These are phyloP conservation scores for Plagodis dolabraria DNA, from an alignment of 2,888 invertebrate genomes.

Conservation along the genomic window DNA sequence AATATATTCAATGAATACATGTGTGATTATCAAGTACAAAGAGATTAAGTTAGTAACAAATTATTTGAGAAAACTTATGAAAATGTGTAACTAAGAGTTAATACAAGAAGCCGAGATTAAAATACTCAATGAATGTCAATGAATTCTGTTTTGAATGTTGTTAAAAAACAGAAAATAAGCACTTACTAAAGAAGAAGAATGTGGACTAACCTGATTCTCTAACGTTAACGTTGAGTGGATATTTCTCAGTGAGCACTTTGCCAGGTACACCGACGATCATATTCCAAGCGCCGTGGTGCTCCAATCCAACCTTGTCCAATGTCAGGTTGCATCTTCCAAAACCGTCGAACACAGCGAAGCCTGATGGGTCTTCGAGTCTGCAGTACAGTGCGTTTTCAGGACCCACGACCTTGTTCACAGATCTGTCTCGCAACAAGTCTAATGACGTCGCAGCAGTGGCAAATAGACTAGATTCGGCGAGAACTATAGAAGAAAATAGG, in stretches of 20 bases:
- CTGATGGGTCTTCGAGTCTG: constrained; percentile 48
- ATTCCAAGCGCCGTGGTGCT: constrained; percentile 63
- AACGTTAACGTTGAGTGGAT: constrained; percentile 49
- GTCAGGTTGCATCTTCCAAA: constrained; percentile 64
- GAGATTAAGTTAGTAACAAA: too few species aligned
- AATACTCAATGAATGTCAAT: too few species aligned
- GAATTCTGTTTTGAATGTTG: too few species aligned
- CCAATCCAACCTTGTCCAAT: constrained; percentile 49
- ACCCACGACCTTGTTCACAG: constrained; percentile 53
- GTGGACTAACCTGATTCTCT: constrained; percentile 48
- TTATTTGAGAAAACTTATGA: too few species aligned
- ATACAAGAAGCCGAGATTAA: too few species aligned
- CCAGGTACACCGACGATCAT: constrained; percentile 54
- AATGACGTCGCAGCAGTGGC: background rate
- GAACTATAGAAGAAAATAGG: background rate
- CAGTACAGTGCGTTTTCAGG: constrained; percentile 66
- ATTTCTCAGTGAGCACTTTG: constrained; percentile 49
- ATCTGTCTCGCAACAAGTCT: constrained; percentile 38
- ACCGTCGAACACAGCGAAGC: constrained; percentile 51
- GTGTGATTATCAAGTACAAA: too few species aligned
- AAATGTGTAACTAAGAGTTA: too few species aligned
- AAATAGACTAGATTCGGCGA: background rate
- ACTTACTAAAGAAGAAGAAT: too few species aligned
- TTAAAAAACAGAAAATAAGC: too few species aligned
- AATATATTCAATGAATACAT: too few species aligned